Percentiles rank a stretch among this genome's conserved stretches.
Conservation (phyloP, 2,888 invertebrate species). For the Mycalesis mineus region DNA sequence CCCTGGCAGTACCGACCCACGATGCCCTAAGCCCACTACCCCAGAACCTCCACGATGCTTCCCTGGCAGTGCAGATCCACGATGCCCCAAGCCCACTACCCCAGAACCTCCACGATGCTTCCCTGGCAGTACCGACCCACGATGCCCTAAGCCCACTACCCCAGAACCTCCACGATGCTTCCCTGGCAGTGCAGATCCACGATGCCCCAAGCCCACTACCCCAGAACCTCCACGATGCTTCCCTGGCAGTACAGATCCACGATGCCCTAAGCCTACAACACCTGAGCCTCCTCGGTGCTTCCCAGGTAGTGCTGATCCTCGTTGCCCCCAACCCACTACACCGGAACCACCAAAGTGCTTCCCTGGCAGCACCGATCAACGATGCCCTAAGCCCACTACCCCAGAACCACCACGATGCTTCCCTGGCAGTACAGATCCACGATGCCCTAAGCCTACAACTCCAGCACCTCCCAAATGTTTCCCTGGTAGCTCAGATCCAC, state of each 20-base stretch:
- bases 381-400: constrained; percentile 33
- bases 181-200: constrained; percentile 42
- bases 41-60: constrained; percentile 37
- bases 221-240: constrained; percentile 32
- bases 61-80: constrained; percentile 37
- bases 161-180: constrained; percentile 43
- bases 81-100: constrained; percentile 42
- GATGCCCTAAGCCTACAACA: constrained; percentile 43
- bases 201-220: constrained; percentile 42
- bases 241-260: constrained; percentile 39
- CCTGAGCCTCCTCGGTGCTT: constrained; percentile 37
- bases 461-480: constrained; percentile 33
- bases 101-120: constrained; percentile 33
- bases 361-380: constrained; percentile 41
- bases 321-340: constrained; percentile 35
- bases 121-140: constrained; percentile 35
- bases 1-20: constrained; percentile 36
- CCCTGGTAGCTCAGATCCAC: constrained; percentile 34
- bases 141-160: constrained; percentile 34
- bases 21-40: constrained; percentile 35
- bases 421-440: constrained; percentile 27
- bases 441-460: constrained; percentile 43
- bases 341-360: constrained; percentile 41
- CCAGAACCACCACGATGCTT: constrained; percentile 37
- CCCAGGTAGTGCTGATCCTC: constrained; percentile 35